phyloP scores from a whole-genome alignment of 2,888 invertebrate genomes.

The Sarcophaga rosellei region DNA sequence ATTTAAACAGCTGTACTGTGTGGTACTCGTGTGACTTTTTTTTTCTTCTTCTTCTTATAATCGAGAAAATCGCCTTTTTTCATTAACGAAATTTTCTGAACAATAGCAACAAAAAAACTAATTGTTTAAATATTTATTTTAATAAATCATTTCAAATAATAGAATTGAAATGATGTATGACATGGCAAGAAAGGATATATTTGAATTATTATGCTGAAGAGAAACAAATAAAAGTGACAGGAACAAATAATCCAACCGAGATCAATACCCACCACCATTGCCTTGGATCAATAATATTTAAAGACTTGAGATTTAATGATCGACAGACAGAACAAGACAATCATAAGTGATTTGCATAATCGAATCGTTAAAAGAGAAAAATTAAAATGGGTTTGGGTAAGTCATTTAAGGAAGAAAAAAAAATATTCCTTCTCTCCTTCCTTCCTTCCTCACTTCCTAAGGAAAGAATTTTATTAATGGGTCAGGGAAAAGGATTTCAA shows the following conservation, averaged over 20 bases:
- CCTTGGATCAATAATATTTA: neutral
- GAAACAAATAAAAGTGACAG: slow-evolving; percentile 36
- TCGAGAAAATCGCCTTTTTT: slow-evolving; percentile 13
- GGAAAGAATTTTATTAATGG: neutral
- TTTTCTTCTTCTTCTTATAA: neutral
- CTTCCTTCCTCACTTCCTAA: neutral
- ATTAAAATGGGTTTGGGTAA: slow-evolving; percentile 45
- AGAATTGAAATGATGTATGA: slow-evolving; percentile 42
- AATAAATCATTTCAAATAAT: slow-evolving; percentile 67
- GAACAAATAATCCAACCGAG: slow-evolving; percentile 64
- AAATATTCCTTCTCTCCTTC: neutral
- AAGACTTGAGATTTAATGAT: slow-evolving; percentile 18
- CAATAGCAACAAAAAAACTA: slow-evolving; percentile 21
- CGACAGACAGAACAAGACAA: slow-evolving; percentile 27
- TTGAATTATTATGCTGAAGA: slow-evolving; percentile 12
- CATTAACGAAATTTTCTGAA: slow-evolving; percentile 13
- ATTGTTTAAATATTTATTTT: slow-evolving; percentile 65
- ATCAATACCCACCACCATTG: slow-evolving; percentile 33
- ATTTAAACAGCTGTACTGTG: too few relatives aligned
- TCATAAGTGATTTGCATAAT: slow-evolving; percentile 61
- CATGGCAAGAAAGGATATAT: slow-evolving; percentile 21
- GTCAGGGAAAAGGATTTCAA: slow-evolving; percentile 14
- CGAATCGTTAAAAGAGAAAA: slow-evolving; percentile 54
- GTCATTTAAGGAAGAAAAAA: slow-evolving; percentile 32
- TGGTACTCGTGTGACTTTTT: too few relatives aligned